A percentile compares a stretch with the other conserved stretches of the same genome.
phyloP scores from a whole-genome alignment of 2,113 vertebrate species.

The Ranitomeya variabilis region DNA sequence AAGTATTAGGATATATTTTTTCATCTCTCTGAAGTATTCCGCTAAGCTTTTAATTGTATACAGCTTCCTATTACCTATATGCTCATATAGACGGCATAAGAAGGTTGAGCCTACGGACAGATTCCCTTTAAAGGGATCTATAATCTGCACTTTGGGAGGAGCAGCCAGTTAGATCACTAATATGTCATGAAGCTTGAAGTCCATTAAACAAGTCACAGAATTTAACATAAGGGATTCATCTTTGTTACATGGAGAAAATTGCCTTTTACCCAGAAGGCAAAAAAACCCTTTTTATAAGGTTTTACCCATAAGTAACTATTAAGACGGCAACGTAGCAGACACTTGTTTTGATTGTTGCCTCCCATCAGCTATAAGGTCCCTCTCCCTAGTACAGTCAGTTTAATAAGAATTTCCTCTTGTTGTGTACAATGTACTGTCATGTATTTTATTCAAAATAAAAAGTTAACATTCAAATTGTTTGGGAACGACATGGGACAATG shows the following conservation, averaged over 20 bases:
- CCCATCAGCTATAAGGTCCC: neutral
- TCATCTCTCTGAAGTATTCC: neutral
- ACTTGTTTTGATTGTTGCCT: conserved; percentile 1
- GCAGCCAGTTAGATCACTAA: neutral
- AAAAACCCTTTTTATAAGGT: neutral
- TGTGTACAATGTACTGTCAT: neutral
- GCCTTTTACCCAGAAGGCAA: conserved; percentile 12
- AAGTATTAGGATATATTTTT: neutral
- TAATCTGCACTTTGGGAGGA: neutral
- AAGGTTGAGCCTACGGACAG: too few species aligned
- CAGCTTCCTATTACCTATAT: too few species aligned
- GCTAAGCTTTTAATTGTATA: too few species aligned
- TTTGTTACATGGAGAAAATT: conserved; percentile 12
- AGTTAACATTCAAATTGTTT: neutral
- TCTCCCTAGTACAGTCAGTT: neutral
- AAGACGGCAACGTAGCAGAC: conserved; percentile 10
- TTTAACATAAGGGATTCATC: conserved; percentile 22
- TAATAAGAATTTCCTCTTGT: neutral
- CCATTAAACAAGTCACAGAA: neutral
- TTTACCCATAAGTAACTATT: conserved; percentile 31
- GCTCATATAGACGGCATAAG: too few species aligned
- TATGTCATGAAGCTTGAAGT: conserved; percentile 17
- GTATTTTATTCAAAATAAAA: neutral
- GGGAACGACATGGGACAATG: neutral
- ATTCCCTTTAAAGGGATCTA: conserved; percentile 2